These are phyloP conservation scores for Dendropsophus ebraccatus DNA, from an alignment of 2,113 vertebrate species.

Conservation along the genomic window DNA sequence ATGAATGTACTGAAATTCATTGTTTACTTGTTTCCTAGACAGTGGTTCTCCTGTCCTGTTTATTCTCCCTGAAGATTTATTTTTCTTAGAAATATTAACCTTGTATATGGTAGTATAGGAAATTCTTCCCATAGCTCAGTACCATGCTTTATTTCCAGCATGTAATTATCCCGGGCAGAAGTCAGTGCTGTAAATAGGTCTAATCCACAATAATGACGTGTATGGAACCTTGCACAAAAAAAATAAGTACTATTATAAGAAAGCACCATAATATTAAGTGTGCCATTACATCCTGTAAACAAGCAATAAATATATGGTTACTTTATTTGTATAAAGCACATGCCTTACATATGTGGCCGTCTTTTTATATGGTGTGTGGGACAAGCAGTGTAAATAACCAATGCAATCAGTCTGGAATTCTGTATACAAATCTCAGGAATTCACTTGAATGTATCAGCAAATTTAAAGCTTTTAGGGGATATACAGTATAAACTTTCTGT, in stretches of 20 bases:
- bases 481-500: background rate
- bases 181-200: conserved; percentile 19
- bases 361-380: background rate
- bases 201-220: conserved; percentile 36
- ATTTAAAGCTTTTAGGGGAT: background rate
- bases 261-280: background rate
- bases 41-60: background rate
- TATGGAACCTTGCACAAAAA: conserved; percentile 16
- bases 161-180: conserved; percentile 37
- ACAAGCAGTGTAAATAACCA: background rate
- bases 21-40: background rate
- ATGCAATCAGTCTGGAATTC: background rate
- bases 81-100: conserved; percentile 34
- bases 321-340: conserved; percentile 7
- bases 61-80: background rate
- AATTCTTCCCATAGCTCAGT: conserved; percentile 20
- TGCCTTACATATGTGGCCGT: background rate
- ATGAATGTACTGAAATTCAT: background rate
- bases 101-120: background rate
- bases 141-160: conserved; percentile 5
- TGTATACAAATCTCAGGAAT: background rate
- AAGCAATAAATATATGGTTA: background rate
- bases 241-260: conserved; percentile 8
- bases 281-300: conserved; percentile 2
- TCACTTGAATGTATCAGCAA: background rate